phyloP scores from a whole-genome alignment of 2,888 invertebrate genomes.

The Campaea margaritaria region DNA sequence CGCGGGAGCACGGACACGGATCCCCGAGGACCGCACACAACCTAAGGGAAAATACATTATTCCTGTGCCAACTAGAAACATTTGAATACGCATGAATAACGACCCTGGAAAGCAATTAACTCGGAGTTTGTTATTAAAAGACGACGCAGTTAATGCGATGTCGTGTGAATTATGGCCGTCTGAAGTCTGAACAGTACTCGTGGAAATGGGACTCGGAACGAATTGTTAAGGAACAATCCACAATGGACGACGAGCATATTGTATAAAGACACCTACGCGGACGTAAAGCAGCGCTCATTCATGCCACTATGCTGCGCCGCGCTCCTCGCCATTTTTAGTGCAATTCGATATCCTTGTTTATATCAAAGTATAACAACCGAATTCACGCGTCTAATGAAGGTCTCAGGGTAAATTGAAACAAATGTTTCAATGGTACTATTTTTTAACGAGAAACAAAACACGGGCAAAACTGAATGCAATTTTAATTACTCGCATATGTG shows the following conservation, averaged over 20 bases:
- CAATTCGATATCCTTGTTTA: constrained; percentile 60
- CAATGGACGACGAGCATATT: constrained; percentile 55
- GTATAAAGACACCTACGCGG: constrained; percentile 59
- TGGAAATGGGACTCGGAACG: constrained; percentile 47
- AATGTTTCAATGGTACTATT: constrained; percentile 26
- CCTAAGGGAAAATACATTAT: constrained; percentile 52
- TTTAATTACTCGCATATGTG: constrained; percentile 11
- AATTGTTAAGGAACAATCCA: constrained; percentile 60
- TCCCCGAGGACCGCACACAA: constrained; percentile 52
- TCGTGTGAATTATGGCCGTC: constrained; percentile 38
- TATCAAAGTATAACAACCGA: constrained; percentile 56
- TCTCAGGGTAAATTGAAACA: constrained; percentile 30
- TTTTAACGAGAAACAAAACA: constrained; percentile 8
- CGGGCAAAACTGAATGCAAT: constrained; percentile 33
- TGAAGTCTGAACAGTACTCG: constrained; percentile 41
- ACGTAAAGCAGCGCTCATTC: constrained; percentile 49
- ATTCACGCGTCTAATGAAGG: constrained; percentile 52
- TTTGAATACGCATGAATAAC: constrained; percentile 53
- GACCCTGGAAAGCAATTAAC: constrained; percentile 55
- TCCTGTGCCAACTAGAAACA: constrained; percentile 46
- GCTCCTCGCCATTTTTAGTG: constrained; percentile 39
- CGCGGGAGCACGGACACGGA: constrained; percentile 65
- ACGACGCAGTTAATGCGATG: constrained; percentile 34
- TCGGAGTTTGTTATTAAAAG: constrained; percentile 38
- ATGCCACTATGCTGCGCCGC: constrained; percentile 40